These are phyloP conservation scores for Drosophila leontia DNA, from an alignment of 1,140 invertebrate genomes.

Conservation along the genomic window DNA sequence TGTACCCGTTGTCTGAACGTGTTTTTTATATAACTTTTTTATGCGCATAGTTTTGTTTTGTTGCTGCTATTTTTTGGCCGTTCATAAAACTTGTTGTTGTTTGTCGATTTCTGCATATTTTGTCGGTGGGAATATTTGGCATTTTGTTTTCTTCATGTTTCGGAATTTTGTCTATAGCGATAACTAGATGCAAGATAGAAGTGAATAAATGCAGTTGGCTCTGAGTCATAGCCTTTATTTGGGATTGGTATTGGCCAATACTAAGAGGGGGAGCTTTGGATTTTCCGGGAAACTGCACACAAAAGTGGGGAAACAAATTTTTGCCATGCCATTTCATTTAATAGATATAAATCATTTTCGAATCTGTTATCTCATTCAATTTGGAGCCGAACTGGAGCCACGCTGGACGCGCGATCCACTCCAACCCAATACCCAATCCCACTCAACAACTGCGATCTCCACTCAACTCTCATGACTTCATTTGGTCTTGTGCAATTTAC, in stretches of 20 bases:
- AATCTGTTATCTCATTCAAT: slow-evolving; percentile 48
- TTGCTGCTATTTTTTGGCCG: slow-evolving; percentile 37
- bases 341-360: slow-evolving; percentile 31
- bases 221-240: slow-evolving; percentile 28
- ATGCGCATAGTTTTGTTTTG: slow-evolving; percentile 69
- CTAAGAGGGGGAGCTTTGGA: not conserved
- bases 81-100: slow-evolving; percentile 49
- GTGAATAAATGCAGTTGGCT: slow-evolving; percentile 41
- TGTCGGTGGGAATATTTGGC: slow-evolving; percentile 74
- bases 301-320: slow-evolving; percentile 1
- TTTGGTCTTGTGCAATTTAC: slow-evolving; percentile 65
- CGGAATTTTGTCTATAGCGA: slow-evolving; percentile 65
- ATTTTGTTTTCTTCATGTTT: slow-evolving; percentile 52
- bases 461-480: slow-evolving; percentile 45
- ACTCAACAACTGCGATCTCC: slow-evolving; percentile 11
- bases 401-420: not conserved
- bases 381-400: slow-evolving; percentile 10
- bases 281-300: not conserved
- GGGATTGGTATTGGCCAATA: slow-evolving; percentile 18
- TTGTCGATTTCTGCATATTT: slow-evolving; percentile 63
- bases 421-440: slow-evolving; percentile 1
- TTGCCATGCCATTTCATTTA: slow-evolving; percentile 12
- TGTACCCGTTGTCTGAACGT: slow-evolving; percentile 54
- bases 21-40: slow-evolving; percentile 81
- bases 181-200: slow-evolving; percentile 45